Conservation (phyloP, 1,140 invertebrate species). For the Trialeurodes vaporariorum region DNA sequence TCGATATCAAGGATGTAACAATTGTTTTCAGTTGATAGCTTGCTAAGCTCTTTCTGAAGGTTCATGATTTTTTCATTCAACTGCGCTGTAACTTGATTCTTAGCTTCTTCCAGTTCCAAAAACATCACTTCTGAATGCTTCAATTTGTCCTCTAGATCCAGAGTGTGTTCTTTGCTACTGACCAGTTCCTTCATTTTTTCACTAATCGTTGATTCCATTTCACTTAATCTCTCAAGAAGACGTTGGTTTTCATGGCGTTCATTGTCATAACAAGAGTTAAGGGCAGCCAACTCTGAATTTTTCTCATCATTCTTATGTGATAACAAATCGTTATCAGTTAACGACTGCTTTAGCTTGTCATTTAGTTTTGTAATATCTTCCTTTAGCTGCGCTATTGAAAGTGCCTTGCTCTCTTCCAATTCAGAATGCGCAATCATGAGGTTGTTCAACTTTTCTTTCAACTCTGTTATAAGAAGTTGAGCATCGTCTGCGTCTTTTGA, state of each 20-base stretch:
- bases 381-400: too few relatives aligned
- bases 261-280: not conserved
- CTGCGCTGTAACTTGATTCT: not conserved
- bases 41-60: not conserved
- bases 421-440: too few relatives aligned
- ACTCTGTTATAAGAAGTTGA: too few relatives aligned
- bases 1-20: not conserved
- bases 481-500: too few relatives aligned
- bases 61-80: not conserved
- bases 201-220: not conserved
- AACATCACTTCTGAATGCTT: not conserved
- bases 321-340: too few relatives aligned
- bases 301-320: too few relatives aligned
- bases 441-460: too few relatives aligned
- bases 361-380: too few relatives aligned
- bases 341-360: too few relatives aligned
- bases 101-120: not conserved
- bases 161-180: not conserved
- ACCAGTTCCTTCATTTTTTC: not conserved
- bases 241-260: not conserved
- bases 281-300: too few relatives aligned
- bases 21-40: not conserved
- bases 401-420: too few relatives aligned
- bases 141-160: not conserved
- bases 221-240: not conserved